These are phyloP conservation scores for Heliocidaris tuberculata DNA, from an alignment of 35 echinoderm and acorn worm genomes.

Conservation along the genomic window DNA sequence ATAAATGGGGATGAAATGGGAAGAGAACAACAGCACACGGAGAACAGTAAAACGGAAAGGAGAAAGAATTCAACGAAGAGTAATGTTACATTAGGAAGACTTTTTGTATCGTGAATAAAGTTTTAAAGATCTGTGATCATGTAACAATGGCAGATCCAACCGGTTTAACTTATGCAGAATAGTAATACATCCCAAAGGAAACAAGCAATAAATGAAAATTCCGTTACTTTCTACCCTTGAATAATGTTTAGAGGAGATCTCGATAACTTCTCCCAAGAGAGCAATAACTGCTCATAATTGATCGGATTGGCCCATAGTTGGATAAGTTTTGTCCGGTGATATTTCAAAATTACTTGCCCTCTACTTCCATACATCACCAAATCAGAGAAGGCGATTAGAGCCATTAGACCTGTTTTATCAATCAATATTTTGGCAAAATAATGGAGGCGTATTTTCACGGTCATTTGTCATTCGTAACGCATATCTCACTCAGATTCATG, in stretches of 20 bases:
- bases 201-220: neutral
- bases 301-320: neutral
- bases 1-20: neutral
- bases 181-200: too few species aligned
- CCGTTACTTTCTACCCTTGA: neutral
- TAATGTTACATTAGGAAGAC: too few species aligned
- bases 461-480: neutral
- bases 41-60: neutral
- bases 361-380: neutral
- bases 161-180: too few species aligned
- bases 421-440: constrained; percentile 27
- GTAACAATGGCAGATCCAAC: too few species aligned
- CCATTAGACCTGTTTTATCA: constrained; percentile 25
- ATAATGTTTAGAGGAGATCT: neutral
- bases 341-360: neutral
- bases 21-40: neutral
- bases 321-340: neutral
- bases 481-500: neutral
- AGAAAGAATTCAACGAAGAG: neutral
- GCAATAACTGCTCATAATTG: neutral
- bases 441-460: neutral
- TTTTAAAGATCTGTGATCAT: too few species aligned
- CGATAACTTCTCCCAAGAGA: neutral
- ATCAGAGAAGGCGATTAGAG: neutral
- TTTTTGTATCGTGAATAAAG: too few species aligned